These are phyloP conservation scores for Eriocheir sinensis DNA, from an alignment of 1,140 invertebrate species.

Conservation along the genomic window DNA sequence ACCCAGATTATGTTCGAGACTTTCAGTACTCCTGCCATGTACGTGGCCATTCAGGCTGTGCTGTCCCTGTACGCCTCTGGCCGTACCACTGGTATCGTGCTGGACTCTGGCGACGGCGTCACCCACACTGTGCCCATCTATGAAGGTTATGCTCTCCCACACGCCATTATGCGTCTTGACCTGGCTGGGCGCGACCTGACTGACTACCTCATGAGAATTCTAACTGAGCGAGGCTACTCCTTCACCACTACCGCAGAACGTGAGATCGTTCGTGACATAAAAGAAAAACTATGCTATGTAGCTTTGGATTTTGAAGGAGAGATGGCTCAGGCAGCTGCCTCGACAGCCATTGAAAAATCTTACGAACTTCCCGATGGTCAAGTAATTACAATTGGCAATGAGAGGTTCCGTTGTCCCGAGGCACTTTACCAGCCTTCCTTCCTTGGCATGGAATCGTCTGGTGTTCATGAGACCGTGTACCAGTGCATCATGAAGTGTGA, in stretches of 20 bases:
- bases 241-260: conserved; percentile 87
- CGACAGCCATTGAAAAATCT: conserved; percentile 46
- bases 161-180: conserved; percentile 83
- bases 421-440: conserved; percentile 97
- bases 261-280: conserved; percentile 96
- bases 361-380: conserved; percentile 50
- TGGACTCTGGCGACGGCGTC: conserved; percentile 96
- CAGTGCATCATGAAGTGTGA: conserved; percentile 73
- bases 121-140: conserved; percentile 97
- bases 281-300: conserved; percentile 88
- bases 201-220: conserved; percentile 59
- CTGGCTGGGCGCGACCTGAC: conserved; percentile 60
- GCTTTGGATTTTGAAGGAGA: conserved; percentile 54
- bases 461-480: conserved; percentile 70
- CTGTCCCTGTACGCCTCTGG: conserved; percentile 95
- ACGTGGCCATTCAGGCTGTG: conserved; percentile 95
- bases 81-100: conserved; percentile 96
- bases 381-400: conserved; percentile 53
- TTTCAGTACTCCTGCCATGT: conserved; percentile 96
- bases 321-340: conserved; percentile 84
- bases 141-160: conserved; percentile 93
- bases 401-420: conserved; percentile 95
- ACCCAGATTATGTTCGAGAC: conserved; percentile 97
- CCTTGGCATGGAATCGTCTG: conserved; percentile 92
- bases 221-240: conserved; percentile 45